A percentile compares a stretch with the other conserved stretches of the same genome.
These are phyloP conservation scores for Laspeyria flexula DNA, from an alignment of 2,888 invertebrate genomes.

Conservation along the genomic window DNA sequence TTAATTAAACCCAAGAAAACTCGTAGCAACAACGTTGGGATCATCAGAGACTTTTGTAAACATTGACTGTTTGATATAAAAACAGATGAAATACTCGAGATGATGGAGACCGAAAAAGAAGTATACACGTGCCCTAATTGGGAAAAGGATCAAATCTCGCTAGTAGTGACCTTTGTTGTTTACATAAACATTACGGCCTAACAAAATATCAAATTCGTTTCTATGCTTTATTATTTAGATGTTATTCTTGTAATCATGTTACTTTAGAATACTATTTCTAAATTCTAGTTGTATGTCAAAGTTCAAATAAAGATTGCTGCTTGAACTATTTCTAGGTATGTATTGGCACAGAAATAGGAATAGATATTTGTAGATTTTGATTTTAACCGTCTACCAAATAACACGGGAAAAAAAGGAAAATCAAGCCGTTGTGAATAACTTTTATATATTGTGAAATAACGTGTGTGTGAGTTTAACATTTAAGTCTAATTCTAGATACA, in stretches of 20 bases:
- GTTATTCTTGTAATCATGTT: not conserved
- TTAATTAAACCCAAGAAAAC: slow-evolving; percentile 8
- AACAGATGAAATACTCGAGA: slow-evolving; percentile 31
- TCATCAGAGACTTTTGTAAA: slow-evolving; percentile 32
- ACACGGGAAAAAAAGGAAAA: no score
- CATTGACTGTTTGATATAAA: slow-evolving; percentile 26
- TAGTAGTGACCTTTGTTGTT: slow-evolving; percentile 20
- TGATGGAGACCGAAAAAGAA: slow-evolving; percentile 3
- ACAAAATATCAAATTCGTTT: slow-evolving; percentile 10
- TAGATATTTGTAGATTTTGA: no score
- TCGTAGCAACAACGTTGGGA: slow-evolving; percentile 6
- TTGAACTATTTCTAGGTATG: no score
- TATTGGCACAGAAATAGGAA: no score
- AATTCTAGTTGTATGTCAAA: no score
- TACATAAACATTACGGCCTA: slow-evolving; percentile 7
- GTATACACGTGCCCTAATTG: slow-evolving; percentile 25
- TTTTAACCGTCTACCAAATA: no score
- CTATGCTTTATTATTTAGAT: not conserved
- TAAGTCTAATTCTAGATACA: no score
- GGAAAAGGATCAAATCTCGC: slow-evolving; percentile 1
- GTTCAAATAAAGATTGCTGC: no score
- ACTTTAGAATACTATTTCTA: no score
- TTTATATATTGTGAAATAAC: no score
- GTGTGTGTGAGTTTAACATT: no score
- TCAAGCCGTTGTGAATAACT: no score